Conservation (phyloP, 2,888 invertebrate genomes). For the Melanotus villosus region DNA sequence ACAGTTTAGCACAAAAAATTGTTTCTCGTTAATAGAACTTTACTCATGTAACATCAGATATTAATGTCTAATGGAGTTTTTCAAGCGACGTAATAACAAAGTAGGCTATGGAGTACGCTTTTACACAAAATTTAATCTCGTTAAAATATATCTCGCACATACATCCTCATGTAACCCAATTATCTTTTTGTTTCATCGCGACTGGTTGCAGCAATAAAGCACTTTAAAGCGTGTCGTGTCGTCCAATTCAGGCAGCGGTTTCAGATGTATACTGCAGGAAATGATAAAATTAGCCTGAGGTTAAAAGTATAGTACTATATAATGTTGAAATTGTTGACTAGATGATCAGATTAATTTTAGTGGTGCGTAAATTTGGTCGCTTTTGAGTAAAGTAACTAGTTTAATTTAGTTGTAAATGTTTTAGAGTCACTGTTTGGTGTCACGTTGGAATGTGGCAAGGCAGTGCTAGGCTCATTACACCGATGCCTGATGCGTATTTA, state of each 20-base stretch:
- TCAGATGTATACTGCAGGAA: constrained; percentile 15
- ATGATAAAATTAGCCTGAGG: neutral
- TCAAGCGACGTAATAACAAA: too few species aligned
- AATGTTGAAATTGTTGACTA: neutral
- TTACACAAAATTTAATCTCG: constrained; percentile 20
- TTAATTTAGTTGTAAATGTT: neutral
- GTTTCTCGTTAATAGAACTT: too few species aligned
- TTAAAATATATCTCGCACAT: constrained; percentile 18
- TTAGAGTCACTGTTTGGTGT: constrained; percentile 11
- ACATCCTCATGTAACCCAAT: constrained; percentile 4
- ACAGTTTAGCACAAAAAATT: too few species aligned
- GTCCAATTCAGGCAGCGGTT: constrained; percentile 15
- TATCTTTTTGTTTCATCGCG: constrained; percentile 20
- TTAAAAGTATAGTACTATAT: constrained; percentile 2
- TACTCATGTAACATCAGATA: too few species aligned
- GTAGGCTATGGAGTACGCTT: too few species aligned
- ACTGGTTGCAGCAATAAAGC: constrained; percentile 16
- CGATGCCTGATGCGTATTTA: constrained; percentile 20
- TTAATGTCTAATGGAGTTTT: too few species aligned
- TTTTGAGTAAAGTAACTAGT: neutral
- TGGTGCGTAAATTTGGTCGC: neutral
- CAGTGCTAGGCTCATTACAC: constrained; percentile 23
- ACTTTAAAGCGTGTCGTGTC: constrained; percentile 1
- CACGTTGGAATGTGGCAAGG: constrained; percentile 17
- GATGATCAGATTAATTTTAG: neutral